phyloP scores from a whole-genome alignment of 2,113 vertebrate species.

The Diadophis punctatus region DNA sequence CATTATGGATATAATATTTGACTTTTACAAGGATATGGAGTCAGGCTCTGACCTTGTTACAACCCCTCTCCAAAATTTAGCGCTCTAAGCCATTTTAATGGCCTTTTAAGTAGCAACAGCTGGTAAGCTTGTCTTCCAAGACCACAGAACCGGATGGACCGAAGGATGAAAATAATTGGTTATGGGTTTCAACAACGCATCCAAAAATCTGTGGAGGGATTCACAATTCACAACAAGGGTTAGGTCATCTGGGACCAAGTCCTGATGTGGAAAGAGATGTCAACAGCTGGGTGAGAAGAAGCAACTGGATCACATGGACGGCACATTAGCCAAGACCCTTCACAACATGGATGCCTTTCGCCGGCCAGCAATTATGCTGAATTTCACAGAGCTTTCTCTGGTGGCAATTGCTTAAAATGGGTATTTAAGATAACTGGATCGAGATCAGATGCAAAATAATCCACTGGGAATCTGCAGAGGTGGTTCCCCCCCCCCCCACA shows the following conservation, averaged over 20 bases:
- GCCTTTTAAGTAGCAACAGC: not conserved
- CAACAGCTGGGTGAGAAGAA: not conserved
- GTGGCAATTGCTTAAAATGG: not conserved
- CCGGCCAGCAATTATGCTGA: not conserved
- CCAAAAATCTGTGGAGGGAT: not conserved
- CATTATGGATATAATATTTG: no score
- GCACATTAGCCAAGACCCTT: not conserved
- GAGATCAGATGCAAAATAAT: not conserved
- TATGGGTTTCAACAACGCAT: not conserved
- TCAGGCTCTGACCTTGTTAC: not conserved
- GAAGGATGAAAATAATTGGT: not conserved
- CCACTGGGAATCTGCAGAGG: no score
- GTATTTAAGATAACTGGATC: not conserved
- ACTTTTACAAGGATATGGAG: not conserved
- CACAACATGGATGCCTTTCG: not conserved
- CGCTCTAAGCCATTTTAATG: not conserved
- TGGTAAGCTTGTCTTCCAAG: not conserved
- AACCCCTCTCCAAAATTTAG: not conserved
- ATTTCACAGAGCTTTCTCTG: not conserved
- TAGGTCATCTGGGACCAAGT: not conserved
- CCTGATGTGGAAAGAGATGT: not conserved
- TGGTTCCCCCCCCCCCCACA: not conserved
- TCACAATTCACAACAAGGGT: not conserved
- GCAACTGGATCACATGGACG: not conserved
- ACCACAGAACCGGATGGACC: not conserved